Evolutionary conservation across 2,113 vertebrate species (phyloP).

Genomic region (Xiphorhynchus elegans): DNA sequence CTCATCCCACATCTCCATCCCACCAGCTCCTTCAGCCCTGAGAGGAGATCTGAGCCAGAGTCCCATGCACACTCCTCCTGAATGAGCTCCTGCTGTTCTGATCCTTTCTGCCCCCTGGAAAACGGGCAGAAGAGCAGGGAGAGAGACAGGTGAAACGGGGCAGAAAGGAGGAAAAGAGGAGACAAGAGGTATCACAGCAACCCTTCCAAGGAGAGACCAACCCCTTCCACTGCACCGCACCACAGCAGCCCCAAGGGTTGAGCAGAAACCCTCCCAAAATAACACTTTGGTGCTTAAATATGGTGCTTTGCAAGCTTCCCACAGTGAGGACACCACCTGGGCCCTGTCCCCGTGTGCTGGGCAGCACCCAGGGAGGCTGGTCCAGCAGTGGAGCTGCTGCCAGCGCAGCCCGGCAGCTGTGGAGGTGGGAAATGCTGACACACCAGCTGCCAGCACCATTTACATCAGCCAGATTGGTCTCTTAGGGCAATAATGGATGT

Average conservation of each 20-base stretch:
- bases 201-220: background rate
- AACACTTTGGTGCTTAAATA: background rate
- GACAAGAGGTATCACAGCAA: background rate
- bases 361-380: background rate
- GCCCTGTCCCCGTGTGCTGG: fast-evolving
- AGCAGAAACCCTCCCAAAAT: background rate
- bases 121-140: background rate
- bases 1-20: background rate
- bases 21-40: background rate
- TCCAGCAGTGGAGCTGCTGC: background rate
- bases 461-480: slow-evolving; percentile 68
- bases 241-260: background rate
- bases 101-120: background rate
- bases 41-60: background rate
- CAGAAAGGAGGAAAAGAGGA: background rate
- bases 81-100: background rate
- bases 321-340: background rate
- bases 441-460: slow-evolving; percentile 73
- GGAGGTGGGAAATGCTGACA: slow-evolving; percentile 68
- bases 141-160: background rate
- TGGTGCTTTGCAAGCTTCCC: background rate
- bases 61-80: fast-evolving
- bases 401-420: slow-evolving; percentile 24
- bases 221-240: fast-evolving
- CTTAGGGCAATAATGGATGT: slow-evolving; percentile 74